Evolutionary conservation across 2,888 invertebrate species (phyloP).

Genomic region (Netelia fuscicornis): DNA sequence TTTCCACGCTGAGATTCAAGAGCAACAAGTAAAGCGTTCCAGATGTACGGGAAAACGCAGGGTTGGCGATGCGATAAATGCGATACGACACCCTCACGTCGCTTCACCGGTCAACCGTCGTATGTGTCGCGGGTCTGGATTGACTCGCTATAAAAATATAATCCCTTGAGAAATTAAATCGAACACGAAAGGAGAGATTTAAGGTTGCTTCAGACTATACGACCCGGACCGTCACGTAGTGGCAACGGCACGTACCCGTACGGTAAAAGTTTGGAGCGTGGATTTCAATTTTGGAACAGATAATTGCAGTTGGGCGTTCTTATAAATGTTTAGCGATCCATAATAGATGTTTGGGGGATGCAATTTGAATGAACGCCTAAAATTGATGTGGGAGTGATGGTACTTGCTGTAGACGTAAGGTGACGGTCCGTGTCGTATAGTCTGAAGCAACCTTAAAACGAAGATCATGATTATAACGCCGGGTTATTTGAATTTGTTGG

Average conservation of each 20-base stretch:
- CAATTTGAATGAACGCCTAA: no score
- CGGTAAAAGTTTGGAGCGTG: not conserved
- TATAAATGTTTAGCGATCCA: no score
- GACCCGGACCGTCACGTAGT: not conserved
- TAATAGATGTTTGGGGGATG: no score
- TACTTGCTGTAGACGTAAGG: no score
- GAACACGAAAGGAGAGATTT: not conserved
- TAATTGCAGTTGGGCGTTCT: no score
- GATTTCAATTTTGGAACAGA: no score
- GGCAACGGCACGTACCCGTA: not conserved
- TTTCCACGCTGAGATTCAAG: constrained; percentile 14
- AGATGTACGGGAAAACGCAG: not conserved
- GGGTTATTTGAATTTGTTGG: no score
- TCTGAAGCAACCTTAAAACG: not conserved
- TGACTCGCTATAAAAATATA: not conserved
- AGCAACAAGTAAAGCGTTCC: constrained; percentile 56
- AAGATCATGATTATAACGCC: not conserved
- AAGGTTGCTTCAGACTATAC: not conserved
- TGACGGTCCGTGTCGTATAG: no score
- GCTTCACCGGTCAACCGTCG: not conserved
- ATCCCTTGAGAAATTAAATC: not conserved
- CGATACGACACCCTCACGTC: not conserved
- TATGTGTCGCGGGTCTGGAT: not conserved
- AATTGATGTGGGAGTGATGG: no score
- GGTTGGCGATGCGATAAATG: not conserved